Evolutionary conservation across 2,888 invertebrate genomes (phyloP).

Genomic region (Callimorpha dominula): DNA sequence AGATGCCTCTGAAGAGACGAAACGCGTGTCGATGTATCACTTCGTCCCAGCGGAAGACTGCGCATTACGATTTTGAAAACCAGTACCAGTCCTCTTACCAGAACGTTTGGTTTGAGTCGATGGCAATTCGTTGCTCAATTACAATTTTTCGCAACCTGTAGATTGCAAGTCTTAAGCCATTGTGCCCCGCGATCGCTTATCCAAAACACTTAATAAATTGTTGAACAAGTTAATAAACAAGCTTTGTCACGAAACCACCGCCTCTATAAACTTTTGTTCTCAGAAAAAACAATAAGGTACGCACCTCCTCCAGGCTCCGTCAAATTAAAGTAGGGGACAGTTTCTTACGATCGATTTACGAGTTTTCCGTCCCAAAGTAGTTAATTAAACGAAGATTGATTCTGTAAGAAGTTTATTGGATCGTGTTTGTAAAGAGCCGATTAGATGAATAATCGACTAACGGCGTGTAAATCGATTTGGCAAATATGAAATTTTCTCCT

Average conservation of each 20-base stretch:
- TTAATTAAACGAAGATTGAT: conserved; percentile 58
- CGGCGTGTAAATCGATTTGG: conserved; percentile 10
- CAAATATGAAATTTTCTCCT: not conserved
- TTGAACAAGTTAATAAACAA: conserved; percentile 14
- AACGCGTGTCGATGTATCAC: no score
- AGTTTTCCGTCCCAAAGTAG: conserved; percentile 46
- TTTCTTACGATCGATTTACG: conserved; percentile 48
- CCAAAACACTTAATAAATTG: not conserved
- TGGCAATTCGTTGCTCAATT: no score
- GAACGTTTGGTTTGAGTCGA: not conserved
- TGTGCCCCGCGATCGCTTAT: not conserved
- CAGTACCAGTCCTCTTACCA: no score
- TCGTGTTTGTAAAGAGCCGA: conserved; percentile 39
- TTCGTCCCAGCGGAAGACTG: no score
- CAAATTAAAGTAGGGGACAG: conserved; percentile 49
- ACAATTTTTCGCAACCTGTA: not conserved
- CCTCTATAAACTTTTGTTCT: conserved; percentile 28
- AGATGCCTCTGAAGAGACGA: no score
- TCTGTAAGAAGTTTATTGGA: conserved; percentile 50
- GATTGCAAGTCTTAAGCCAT: not conserved
- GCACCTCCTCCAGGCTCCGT: conserved; percentile 25
- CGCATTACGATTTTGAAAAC: no score
- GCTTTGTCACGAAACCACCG: conserved; percentile 12
- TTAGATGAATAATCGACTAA: conserved; percentile 39
- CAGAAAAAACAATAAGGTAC: conserved; percentile 36